These are phyloP conservation scores for Micromesistius poutassou DNA, from an alignment of 2,797 vertebrate species.

Conservation along the genomic window DNA sequence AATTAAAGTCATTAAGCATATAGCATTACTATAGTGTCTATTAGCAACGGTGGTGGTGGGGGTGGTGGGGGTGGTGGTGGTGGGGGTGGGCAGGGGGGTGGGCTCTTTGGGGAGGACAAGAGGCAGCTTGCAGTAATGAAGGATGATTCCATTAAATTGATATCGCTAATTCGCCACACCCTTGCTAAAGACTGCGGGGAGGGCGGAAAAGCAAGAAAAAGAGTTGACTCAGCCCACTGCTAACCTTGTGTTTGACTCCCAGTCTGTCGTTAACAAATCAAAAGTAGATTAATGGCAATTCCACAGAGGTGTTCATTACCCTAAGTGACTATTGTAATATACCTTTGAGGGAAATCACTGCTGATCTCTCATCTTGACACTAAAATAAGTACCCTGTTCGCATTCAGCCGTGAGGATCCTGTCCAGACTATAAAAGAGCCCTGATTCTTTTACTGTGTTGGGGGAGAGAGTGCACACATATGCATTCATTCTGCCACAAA, in stretches of 20 bases:
- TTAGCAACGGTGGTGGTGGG: not conserved
- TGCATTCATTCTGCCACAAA: not conserved
- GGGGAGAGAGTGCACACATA: too few relatives aligned
- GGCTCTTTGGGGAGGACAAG: constrained; percentile 41
- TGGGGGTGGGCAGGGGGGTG: too few relatives aligned
- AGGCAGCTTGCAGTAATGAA: constrained; percentile 55
- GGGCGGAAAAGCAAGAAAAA: constrained; percentile 39
- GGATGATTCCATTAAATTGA: constrained; percentile 65
- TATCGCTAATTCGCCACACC: constrained; percentile 47
- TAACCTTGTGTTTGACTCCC: constrained; percentile 70
- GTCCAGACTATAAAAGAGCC: constrained; percentile 52
- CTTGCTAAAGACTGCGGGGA: constrained; percentile 44
- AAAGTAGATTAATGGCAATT: constrained; percentile 69
- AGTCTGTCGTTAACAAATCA: constrained; percentile 71
- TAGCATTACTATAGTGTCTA: not conserved
- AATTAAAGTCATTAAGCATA: not conserved
- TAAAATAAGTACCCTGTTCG: constrained; percentile 57
- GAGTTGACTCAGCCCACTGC: constrained; percentile 65
- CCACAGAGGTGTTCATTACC: constrained; percentile 60
- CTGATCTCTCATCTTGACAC: constrained; percentile 60
- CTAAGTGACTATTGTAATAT: constrained; percentile 75
- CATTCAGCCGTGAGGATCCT: constrained; percentile 61
- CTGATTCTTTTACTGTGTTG: constrained; percentile 61
- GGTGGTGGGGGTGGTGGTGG: too few relatives aligned
- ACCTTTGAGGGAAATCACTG: constrained; percentile 65